phyloP scores from a whole-genome alignment of 2,113 vertebrate species.

The Tupaia chinensis region DNA sequence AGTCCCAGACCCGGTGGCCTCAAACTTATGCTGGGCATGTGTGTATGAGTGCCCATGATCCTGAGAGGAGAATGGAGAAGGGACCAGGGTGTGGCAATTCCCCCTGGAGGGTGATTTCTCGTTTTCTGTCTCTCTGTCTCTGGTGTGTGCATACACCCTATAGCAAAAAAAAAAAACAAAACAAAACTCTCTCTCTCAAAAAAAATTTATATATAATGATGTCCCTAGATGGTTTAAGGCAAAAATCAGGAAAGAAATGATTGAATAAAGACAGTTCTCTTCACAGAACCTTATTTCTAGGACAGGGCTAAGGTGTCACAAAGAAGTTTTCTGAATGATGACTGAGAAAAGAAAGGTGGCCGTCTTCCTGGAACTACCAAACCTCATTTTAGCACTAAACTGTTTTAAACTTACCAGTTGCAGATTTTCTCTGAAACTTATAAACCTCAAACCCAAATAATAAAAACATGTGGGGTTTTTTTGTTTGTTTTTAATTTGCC shows the following conservation, averaged over 20 bases:
- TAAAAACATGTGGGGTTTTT: not conserved
- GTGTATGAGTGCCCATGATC: too few species aligned
- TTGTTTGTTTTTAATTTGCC: too few species aligned
- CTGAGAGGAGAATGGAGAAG: too few species aligned
- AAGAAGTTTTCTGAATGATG: not conserved
- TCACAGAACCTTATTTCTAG: not conserved
- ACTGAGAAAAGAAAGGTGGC: not conserved
- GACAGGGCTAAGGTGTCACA: not conserved
- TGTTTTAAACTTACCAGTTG: constrained; percentile 14
- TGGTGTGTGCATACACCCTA: too few species aligned
- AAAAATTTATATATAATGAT: not conserved
- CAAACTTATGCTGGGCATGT: too few species aligned
- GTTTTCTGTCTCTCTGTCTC: too few species aligned
- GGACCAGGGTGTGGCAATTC: too few species aligned
- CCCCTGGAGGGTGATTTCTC: too few species aligned
- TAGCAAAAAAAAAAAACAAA: too few species aligned
- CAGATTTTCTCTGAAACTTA: constrained; percentile 39
- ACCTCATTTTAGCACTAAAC: not conserved
- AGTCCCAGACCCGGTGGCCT: too few species aligned
- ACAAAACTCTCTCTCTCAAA: too few species aligned
- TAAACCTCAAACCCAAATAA: constrained; percentile 32
- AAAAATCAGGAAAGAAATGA: constrained; percentile 2
- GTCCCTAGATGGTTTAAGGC: not conserved
- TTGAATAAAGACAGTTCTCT: not conserved
- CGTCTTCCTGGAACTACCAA: not conserved